phyloP scores from a whole-genome alignment of 2,888 invertebrate species.

The Biston betularia region DNA sequence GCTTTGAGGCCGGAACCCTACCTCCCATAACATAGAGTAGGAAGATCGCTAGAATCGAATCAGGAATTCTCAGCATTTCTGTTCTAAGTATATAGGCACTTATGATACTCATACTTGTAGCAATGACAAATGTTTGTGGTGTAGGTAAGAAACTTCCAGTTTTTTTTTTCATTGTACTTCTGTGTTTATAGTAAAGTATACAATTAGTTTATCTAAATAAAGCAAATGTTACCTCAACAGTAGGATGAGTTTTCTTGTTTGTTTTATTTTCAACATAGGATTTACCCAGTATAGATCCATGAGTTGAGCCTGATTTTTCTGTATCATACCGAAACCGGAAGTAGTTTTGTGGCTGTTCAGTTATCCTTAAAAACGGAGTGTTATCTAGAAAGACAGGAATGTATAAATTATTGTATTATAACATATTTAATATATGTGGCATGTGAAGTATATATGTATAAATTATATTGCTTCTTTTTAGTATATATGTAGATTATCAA shows the following conservation, averaged over 20 bases:
- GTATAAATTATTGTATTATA: too few relatives aligned
- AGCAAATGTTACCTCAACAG: slow-evolving; percentile 5
- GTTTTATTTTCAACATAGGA: slow-evolving; percentile 11
- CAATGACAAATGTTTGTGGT: too few relatives aligned
- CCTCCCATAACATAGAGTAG: too few relatives aligned
- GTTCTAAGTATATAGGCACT: too few relatives aligned
- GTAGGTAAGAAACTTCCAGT: too few relatives aligned
- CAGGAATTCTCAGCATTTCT: too few relatives aligned
- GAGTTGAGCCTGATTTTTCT: slow-evolving; percentile 11
- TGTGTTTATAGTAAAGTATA: not conserved
- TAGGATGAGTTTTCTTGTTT: slow-evolving; percentile 8
- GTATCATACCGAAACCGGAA: slow-evolving; percentile 18
- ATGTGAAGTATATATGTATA: not conserved
- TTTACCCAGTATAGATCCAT: slow-evolving; percentile 11
- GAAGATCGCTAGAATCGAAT: too few relatives aligned
- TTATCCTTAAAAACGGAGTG: slow-evolving; percentile 5
- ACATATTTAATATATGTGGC: too few relatives aligned
- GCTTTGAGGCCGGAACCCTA: too few relatives aligned
- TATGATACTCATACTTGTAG: too few relatives aligned
- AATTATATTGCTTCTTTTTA: not conserved
- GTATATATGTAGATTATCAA: not conserved
- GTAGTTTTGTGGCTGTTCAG: slow-evolving; percentile 11
- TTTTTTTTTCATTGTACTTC: too few relatives aligned
- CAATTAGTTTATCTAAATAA: not conserved
- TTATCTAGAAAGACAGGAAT: not conserved